Evolutionary conservation across 2,113 vertebrate genomes (phyloP).

Genomic region (Lota lota): DNA sequence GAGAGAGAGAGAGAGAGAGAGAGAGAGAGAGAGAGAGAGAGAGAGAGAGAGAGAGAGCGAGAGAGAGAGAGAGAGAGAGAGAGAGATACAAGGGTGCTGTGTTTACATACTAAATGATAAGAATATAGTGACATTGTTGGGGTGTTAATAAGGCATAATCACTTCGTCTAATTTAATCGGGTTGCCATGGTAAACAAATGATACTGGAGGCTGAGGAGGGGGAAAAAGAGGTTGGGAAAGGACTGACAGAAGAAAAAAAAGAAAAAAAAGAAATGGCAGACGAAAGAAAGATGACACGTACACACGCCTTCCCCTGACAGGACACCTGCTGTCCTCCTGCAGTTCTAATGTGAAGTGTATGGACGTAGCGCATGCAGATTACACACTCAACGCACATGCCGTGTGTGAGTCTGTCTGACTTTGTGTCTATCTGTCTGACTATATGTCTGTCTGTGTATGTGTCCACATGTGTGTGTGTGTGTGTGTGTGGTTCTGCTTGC

Average conservation of each 20-base stretch:
- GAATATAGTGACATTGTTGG: constrained; percentile 78
- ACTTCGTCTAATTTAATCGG: constrained; percentile 79
- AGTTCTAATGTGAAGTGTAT: constrained; percentile 14
- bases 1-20: constrained; percentile 55
- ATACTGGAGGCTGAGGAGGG: constrained; percentile 77
- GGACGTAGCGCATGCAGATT: constrained; percentile 21
- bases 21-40: constrained; percentile 33
- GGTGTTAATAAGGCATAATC: constrained; percentile 81
- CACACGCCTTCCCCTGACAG: constrained; percentile 74
- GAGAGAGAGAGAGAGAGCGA: no score
- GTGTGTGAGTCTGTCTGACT: constrained; percentile 13
- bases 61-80: constrained; percentile 25
- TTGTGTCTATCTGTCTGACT: neutral
- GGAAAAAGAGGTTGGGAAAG: constrained; percentile 64
- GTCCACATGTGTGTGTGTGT: neutral
- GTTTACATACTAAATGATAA: constrained; percentile 82
- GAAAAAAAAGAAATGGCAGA: constrained; percentile 49
- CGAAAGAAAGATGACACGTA: constrained; percentile 53
- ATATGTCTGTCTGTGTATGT: neutral
- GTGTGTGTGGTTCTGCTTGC: neutral
- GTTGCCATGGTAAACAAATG: constrained; percentile 87
- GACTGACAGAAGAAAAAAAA: constrained; percentile 65
- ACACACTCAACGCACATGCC: neutral
- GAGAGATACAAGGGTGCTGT: constrained; percentile 74
- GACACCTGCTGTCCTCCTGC: constrained; percentile 71